A percentile compares a stretch with the other conserved stretches of the same genome.
Evolutionary conservation across 2,888 invertebrate species (phyloP).

Genomic region (Tetragonula carbonaria): DNA sequence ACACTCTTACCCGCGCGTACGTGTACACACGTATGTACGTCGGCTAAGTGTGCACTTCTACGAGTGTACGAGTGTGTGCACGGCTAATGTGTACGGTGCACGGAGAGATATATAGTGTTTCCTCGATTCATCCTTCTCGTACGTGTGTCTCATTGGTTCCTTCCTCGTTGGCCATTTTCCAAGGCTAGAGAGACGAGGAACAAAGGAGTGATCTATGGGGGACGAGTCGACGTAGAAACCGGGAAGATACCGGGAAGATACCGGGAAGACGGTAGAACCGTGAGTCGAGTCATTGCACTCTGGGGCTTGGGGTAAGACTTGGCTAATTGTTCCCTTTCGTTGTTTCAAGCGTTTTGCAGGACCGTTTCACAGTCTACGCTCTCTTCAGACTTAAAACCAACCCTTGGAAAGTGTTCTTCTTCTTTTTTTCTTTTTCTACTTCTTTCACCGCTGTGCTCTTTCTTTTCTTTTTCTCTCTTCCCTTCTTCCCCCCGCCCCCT

Average conservation of each 20-base stretch:
- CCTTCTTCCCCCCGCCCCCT: too few relatives aligned
- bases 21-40: background rate
- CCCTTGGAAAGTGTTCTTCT: background rate
- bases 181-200: background rate
- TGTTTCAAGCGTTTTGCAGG: background rate
- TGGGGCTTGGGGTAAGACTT: slow-evolving; percentile 3
- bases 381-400: background rate
- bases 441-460: background rate
- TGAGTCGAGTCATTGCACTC: slow-evolving; percentile 47
- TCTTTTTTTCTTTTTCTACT: background rate
- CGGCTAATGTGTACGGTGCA: slow-evolving; percentile 20
- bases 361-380: background rate
- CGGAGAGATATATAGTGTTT: slow-evolving; percentile 9
- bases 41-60: background rate
- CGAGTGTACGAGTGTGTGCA: slow-evolving; percentile 27
- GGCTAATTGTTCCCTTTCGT: slow-evolving; percentile 20
- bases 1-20: background rate
- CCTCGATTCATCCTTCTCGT: slow-evolving; percentile 12
- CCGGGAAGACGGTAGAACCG: slow-evolving; percentile 15
- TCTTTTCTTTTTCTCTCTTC: too few relatives aligned
- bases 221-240: slow-evolving; percentile 34
- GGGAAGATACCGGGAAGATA: background rate
- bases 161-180: slow-evolving; percentile 10
- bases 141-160: slow-evolving; percentile 1
- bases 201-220: slow-evolving; percentile 24